Percentiles rank a stretch among this genome's conserved stretches.
Conservation (phyloP, 2,888 invertebrate species). For the Therioaphis trifolii region DNA sequence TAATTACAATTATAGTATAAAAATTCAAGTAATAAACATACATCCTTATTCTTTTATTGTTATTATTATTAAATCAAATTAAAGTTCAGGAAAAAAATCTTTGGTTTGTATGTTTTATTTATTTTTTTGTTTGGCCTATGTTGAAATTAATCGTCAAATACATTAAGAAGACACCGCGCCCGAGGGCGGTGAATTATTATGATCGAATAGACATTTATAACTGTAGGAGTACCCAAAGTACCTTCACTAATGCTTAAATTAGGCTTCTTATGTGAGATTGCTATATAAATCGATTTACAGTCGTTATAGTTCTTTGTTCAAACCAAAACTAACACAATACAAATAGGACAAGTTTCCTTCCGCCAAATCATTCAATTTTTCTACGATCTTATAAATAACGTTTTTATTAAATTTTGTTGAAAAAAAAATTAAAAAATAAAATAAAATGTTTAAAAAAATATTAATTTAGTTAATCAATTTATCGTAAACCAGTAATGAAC, state of each 20-base stretch:
- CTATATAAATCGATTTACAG: slow-evolving; percentile 28
- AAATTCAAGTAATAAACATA: too few species aligned
- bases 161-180: slow-evolving; percentile 48
- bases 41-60: too few species aligned
- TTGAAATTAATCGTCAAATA: slow-evolving; percentile 19
- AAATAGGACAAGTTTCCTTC: background rate
- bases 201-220: slow-evolving; percentile 49
- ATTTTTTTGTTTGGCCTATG: background rate
- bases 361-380: background rate
- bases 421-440: background rate
- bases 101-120: too few species aligned
- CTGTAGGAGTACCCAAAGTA: slow-evolving; percentile 7
- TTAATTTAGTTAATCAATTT: too few species aligned
- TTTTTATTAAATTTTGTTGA: background rate
- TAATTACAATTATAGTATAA: too few species aligned
- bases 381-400: background rate
- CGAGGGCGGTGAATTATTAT: slow-evolving; percentile 47
- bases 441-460: background rate
- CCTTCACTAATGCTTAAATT: slow-evolving; percentile 11
- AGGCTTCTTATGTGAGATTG: background rate
- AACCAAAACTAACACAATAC: background rate
- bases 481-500: background rate
- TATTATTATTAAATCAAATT: too few species aligned
- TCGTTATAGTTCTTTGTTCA: slow-evolving; percentile 30
- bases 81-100: too few species aligned